Base-by-base conservation (phyloP, 2,888 invertebrate genomes). In the Drosophila tanythrix region DNA sequence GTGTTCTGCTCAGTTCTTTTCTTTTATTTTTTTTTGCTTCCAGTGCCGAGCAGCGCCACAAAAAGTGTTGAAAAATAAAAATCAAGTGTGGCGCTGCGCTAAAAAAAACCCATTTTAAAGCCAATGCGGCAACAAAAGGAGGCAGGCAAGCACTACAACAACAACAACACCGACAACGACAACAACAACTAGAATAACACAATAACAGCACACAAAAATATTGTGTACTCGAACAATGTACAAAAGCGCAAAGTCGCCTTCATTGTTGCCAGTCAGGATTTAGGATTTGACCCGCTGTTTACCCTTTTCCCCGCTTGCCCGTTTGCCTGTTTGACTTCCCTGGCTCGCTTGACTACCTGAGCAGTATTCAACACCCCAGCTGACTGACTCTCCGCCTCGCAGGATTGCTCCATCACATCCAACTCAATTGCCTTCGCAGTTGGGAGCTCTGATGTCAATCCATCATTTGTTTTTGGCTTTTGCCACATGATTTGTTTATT, bases 41-140 rank as follows among this genome's bases (percentile, higher is more conserved):
- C 51, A 29, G 18, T 52, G 33, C 43, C 53, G 40, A 61, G 56
- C 60, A 51, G 58, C 76, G 68, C 76, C 81, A 68, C 76, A 83
- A 88, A 88, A 88, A 84, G 76, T 86, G 89, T 74, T 83, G 78
- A 68, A 78, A 78, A 81, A 71, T 76, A 80, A 82, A 85, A 84
- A 88, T 80, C 77, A 86, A 83, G 75, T 62, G 56, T 68, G 64
- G 56, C 57, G 73, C 67, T 69, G 73, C 70, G 76, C 74, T 70
- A 63, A 76, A 70, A 71, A 70, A 63, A 63, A 4, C 4, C 50
- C 58, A 82, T 79, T 83, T 88, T 89, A 81, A 87, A 87, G 88
- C 68, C 88, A 85, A 81, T 89, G 85, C 85, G 82, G 88, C 82
- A 89, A 85, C 84, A 89, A 87, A 87, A 72, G 84, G 43, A 72